Evolutionary conservation across 2,113 vertebrate species (phyloP), one percentile per base, ranked within the genome.

Genomic region (Microcebus lehilahytsara): DNA sequence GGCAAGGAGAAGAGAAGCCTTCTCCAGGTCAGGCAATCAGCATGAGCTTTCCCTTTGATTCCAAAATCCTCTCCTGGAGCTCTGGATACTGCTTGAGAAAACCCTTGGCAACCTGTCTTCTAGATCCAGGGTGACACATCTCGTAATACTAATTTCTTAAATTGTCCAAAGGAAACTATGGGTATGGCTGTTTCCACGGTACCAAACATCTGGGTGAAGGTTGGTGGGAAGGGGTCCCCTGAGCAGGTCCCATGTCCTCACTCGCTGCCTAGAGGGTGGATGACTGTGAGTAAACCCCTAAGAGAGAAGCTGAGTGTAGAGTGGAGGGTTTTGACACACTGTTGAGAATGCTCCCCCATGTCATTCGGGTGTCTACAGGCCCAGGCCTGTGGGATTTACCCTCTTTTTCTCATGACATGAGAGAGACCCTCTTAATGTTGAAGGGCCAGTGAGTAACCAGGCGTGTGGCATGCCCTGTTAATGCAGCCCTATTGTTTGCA

Each of bases 31-130:
- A 86, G 56, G 81, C 30, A 91, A n/a, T 5, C 40, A 25, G 16
- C 13, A 5, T 0, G 6, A 25, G 4, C 42, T 89, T 71, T 60
- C 13, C 20, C 60, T 90, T 64, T 9, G 22, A 32, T 51, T 32
- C 86, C 37, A 96, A 96, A 98, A 96, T 96, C 85, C 95, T 97
- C 75, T 96, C 89, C 95, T 98, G 93, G 87, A 95, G 95, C 97
- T 98, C 97, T 92, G 94, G 97, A 97, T 93, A 97, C 96, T 92
- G 90, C 94, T 96, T 95, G 97, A 97, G 97, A 98, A 98, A 98
- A 93, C 79, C 66, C 69, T 77, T 85, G 96, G 97, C 79, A 98
- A 98, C 97, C 96, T 96, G 96, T 97, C 97, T 98, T 97, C 97
- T 97, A 96, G 97, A 97, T 87, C 95, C 40, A 53, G 62, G 32